Percentiles rank a stretch among this genome's conserved stretches.
Evolutionary conservation across 2,113 vertebrate species (phyloP).

Genomic region (Cyprinodon variegatus): DNA sequence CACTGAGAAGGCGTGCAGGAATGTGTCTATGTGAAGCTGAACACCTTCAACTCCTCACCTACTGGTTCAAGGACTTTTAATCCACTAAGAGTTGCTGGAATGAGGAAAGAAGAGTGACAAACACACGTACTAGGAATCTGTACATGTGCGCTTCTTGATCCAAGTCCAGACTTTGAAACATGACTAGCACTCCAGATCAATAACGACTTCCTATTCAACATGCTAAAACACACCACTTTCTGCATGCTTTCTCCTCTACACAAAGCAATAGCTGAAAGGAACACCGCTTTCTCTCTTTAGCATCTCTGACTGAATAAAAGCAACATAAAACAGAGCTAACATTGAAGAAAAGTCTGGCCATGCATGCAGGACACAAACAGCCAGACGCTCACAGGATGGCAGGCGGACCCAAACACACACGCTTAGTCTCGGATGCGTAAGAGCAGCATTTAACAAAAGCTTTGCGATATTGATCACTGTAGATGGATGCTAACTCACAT

Average conservation of each 20-base stretch:
- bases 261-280: slow-evolving; percentile 33
- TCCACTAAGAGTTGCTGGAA: slow-evolving; percentile 49
- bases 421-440: slow-evolving; percentile 26
- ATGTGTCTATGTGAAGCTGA: slow-evolving; percentile 13
- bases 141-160: slow-evolving; percentile 16
- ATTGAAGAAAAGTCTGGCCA: slow-evolving; percentile 33
- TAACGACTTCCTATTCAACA: slow-evolving; percentile 48
- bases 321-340: slow-evolving; percentile 36
- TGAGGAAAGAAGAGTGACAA: slow-evolving; percentile 29
- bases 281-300: slow-evolving; percentile 27
- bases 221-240: slow-evolving; percentile 5
- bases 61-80: slow-evolving; percentile 90
- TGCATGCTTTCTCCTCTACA: neutral
- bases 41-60: slow-evolving; percentile 42
- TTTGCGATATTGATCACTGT: slow-evolving; percentile 63
- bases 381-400: neutral
- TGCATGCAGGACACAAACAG: neutral
- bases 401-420: neutral
- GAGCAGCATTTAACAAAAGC: slow-evolving; percentile 66
- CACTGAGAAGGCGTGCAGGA: slow-evolving; percentile 25
- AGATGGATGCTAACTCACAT: slow-evolving; percentile 66
- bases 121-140: slow-evolving; percentile 1
- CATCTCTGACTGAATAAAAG: slow-evolving; percentile 57
- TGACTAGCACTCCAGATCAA: slow-evolving; percentile 41
- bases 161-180: slow-evolving; percentile 35